Evolutionary conservation across 2,113 vertebrate genomes (phyloP).

Genomic region (Tetrao urogallus): DNA sequence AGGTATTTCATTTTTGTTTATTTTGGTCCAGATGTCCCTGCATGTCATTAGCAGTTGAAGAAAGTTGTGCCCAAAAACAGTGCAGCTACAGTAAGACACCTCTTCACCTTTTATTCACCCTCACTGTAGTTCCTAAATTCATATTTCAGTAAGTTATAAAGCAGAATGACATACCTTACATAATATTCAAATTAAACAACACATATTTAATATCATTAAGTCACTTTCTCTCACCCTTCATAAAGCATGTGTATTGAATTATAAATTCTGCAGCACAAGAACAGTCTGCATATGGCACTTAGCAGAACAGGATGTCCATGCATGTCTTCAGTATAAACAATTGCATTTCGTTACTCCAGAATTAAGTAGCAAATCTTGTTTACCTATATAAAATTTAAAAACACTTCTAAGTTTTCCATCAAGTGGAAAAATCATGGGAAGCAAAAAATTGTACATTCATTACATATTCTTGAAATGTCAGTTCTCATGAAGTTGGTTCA

Average conservation of each 20-base stretch:
- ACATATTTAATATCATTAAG: not conserved
- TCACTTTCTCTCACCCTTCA: not conserved
- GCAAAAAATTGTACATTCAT: not conserved
- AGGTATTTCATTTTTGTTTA: not conserved
- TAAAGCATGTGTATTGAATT: not conserved
- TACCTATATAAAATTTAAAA: not conserved
- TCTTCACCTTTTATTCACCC: not conserved
- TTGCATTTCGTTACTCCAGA: not conserved
- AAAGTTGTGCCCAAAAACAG: not conserved
- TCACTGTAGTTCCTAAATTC: not conserved
- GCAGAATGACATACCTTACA: not conserved
- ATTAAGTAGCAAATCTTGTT: not conserved
- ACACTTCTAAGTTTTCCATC: not conserved
- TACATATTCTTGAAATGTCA: not conserved
- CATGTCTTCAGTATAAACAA: not conserved
- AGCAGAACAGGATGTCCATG: not conserved
- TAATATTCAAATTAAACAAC: not conserved
- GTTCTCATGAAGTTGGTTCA: not conserved
- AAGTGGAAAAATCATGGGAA: not conserved
- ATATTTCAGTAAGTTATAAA: not conserved
- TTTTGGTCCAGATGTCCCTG: slow-evolving; percentile 29
- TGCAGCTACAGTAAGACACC: not conserved
- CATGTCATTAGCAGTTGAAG: not conserved
- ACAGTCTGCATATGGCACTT: not conserved
- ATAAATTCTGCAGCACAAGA: not conserved